A percentile compares a stretch with the other conserved stretches of the same genome.
These are phyloP conservation scores for Amniataba percoides DNA, from an alignment of 2,797 vertebrate species.

Conservation along the genomic window DNA sequence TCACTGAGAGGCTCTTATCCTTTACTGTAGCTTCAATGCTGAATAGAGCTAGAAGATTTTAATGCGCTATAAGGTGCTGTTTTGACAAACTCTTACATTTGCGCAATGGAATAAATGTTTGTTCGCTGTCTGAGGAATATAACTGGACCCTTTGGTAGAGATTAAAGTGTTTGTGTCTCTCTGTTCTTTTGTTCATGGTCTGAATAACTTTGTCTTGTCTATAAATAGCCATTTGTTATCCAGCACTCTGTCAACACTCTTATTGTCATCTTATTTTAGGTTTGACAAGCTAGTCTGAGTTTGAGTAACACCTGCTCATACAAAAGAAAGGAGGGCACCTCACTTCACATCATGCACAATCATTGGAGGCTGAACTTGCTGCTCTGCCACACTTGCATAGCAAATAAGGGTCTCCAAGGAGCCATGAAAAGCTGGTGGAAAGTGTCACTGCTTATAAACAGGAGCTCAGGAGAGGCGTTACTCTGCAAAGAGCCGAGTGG, in stretches of 20 bases:
- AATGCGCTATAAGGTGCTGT: conserved; percentile 63
- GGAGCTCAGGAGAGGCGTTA: conserved; percentile 68
- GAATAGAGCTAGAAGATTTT: conserved; percentile 65
- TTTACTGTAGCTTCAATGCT: conserved; percentile 58
- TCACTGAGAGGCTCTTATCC: conserved; percentile 76
- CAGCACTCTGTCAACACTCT: conserved; percentile 37
- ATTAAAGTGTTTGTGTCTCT: conserved; percentile 62
- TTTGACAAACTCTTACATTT: conserved; percentile 68
- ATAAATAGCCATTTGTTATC: conserved; percentile 64
- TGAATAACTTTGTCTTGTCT: conserved; percentile 54
- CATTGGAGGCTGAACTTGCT: conserved; percentile 64
- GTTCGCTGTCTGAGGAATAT: conserved; percentile 51
- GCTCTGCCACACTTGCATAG: conserved; percentile 71
- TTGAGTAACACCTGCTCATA: conserved; percentile 65
- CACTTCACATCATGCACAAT: conserved; percentile 53
- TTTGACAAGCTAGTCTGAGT: conserved; percentile 49
- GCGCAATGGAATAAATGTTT: conserved; percentile 57
- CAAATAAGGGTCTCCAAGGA: conserved; percentile 74
- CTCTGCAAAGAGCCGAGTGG: conserved; percentile 39
- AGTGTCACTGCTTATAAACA: conserved; percentile 74
- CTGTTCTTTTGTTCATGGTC: conserved; percentile 47
- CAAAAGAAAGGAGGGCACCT: conserved; percentile 57
- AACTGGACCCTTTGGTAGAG: conserved; percentile 63
- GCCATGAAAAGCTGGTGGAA: conserved; percentile 72
- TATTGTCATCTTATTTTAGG: conserved; percentile 60